Evolutionary conservation across 2,888 invertebrate species (phyloP).

Genomic region (Hyppa rectilinea): DNA sequence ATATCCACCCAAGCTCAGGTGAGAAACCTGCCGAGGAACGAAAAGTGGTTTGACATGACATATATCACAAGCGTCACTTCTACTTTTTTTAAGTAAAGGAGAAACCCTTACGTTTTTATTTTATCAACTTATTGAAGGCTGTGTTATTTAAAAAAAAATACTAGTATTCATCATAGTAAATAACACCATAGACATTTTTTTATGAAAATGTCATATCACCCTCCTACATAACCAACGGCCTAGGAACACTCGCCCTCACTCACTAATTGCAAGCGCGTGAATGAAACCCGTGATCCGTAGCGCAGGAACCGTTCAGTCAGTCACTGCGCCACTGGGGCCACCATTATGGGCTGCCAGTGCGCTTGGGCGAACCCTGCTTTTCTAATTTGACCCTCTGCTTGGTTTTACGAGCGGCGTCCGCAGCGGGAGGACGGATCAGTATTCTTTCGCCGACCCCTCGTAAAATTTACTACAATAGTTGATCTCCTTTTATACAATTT

Average conservation of each 20-base stretch:
- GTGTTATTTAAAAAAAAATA: too few relatives aligned
- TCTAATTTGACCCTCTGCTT: slow-evolving; percentile 15
- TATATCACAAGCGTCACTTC: too few relatives aligned
- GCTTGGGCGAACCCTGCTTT: not conserved
- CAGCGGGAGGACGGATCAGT: slow-evolving; percentile 52
- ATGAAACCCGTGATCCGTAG: slow-evolving; percentile 10
- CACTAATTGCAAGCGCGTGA: not conserved
- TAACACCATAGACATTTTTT: not conserved
- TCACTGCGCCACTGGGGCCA: not conserved
- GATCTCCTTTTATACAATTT: slow-evolving; percentile 68
- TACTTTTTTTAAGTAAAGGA: not conserved
- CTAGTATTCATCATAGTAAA: too few relatives aligned
- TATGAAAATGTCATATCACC: not conserved
- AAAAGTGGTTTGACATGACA: too few relatives aligned
- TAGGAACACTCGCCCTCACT: not conserved
- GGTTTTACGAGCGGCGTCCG: slow-evolving; percentile 57
- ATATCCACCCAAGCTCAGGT: too few relatives aligned
- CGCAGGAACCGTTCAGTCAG: not conserved
- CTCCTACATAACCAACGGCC: not conserved
- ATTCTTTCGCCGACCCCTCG: slow-evolving; percentile 60
- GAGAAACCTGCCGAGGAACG: too few relatives aligned
- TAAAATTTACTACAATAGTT: slow-evolving; percentile 68
- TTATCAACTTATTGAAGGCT: not conserved
- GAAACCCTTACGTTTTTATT: too few relatives aligned
- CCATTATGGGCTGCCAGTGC: not conserved